Base-by-base conservation (phyloP, 2,797 vertebrate species). In the Danio jaintianensis region DNA sequence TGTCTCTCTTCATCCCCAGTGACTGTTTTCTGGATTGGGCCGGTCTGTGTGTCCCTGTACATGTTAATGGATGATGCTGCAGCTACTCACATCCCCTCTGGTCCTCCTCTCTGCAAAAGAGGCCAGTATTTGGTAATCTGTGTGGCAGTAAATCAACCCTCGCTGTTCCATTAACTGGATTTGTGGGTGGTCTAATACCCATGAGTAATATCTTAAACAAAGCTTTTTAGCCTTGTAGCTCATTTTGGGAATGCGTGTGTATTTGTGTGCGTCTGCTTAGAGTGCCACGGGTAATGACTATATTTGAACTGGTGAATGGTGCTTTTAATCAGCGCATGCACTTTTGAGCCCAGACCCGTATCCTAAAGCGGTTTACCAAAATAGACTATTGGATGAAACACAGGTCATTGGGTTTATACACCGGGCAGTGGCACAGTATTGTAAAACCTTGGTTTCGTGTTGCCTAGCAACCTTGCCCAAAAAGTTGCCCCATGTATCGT, bases 211-310 rank as follows among this genome's bases (percentile, higher is more conserved):
- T 62, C 64, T 76, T 59, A 69, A 68, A 81, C 66, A 22, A 71
- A 64, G 67, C 66, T 63, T 76, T 81, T 78, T 77, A 62, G 75
- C 62, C 61, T 66, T 73, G 22, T n/a, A 63, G 81, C 18, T 47
- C 42, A 64, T 82, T 56, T 77, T 52, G 42, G 58, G 63, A 69
- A 61, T 62, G 55, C 69, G 53, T 64, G 38, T 68, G 50, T 71
- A 55, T 71, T 70, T 70, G 50, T 70, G 45, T 18, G 12, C 15
- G 55, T 81, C 42, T 55, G 22, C 13, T 55, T 22, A 75, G 36
- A 70, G 47, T 53, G 13, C 18, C 56, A 40, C 1, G 5, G 45
- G 36, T 58, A 62, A 70, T 70, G 80, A 45, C 29, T 50, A 29
- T 61, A 69, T 78, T 61, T 78, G 55, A 50, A 50, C 45, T 13